Evolutionary conservation across 2,797 vertebrate genomes (phyloP).

Genomic region (Rhinophrynus dorsalis): DNA sequence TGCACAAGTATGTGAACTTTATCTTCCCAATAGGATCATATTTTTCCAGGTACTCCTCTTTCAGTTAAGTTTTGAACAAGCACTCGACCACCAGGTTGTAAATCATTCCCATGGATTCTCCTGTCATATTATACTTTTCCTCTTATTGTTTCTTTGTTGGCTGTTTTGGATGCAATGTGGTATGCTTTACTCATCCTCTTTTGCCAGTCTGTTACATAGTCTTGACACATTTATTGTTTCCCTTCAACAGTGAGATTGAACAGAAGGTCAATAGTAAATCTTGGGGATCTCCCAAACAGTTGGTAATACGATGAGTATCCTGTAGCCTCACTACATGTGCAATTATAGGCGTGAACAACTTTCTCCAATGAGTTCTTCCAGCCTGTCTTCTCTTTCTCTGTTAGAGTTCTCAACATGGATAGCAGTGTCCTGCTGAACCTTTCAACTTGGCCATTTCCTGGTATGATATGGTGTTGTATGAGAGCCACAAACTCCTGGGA

Average conservation of each 20-base stretch:
- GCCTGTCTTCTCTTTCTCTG: neutral
- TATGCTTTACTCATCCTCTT: neutral
- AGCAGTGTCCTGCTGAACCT: neutral
- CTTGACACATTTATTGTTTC: neutral
- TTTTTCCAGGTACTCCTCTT: neutral
- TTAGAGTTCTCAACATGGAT: neutral
- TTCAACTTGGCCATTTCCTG: neutral
- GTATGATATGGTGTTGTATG: neutral
- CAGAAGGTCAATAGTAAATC: neutral
- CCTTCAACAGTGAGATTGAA: neutral
- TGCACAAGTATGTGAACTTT: neutral
- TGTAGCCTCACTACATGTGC: neutral
- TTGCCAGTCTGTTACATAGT: neutral
- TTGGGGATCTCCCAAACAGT: conserved; percentile 3
- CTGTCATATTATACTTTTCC: neutral
- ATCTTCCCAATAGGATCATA: neutral
- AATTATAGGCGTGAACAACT: neutral
- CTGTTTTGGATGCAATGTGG: neutral
- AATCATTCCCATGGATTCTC: neutral
- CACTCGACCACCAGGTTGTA: neutral
- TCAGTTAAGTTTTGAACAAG: neutral
- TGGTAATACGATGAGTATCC: neutral
- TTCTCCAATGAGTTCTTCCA: conserved; percentile 1
- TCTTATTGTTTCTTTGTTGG: neutral
- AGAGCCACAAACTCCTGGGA: neutral